phyloP scores from a whole-genome alignment of 2,797 vertebrate genomes.

The Gastrophryne carolinensis region DNA sequence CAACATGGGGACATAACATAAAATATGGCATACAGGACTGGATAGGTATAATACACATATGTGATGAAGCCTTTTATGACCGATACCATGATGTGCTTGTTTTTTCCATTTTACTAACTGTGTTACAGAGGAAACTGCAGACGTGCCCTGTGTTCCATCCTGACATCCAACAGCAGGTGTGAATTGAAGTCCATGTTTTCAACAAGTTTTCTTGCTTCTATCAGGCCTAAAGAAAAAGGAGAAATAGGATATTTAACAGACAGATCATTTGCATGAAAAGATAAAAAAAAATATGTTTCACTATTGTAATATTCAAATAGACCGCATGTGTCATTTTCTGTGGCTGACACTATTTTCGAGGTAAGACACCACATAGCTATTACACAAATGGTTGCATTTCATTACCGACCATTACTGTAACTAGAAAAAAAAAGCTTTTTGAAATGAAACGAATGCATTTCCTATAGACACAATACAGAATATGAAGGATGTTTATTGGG shows the following conservation, averaged over 20 bases:
- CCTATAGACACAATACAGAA: constrained; percentile 15
- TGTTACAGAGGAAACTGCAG: too few species aligned
- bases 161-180: too few species aligned
- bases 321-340: constrained; percentile 36
- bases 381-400: constrained; percentile 42
- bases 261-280: constrained; percentile 13
- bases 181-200: too few species aligned
- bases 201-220: too few species aligned
- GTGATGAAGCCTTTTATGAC: too few species aligned
- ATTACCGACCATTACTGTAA: constrained; percentile 35
- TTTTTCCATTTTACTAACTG: too few species aligned
- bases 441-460: constrained; percentile 32
- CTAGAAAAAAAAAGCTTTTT: constrained; percentile 32
- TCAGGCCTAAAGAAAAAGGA: neutral
- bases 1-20: too few species aligned
- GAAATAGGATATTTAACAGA: constrained; percentile 9
- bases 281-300: neutral
- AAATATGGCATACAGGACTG: too few species aligned
- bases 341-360: constrained; percentile 36
- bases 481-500: constrained; percentile 25
- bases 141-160: too few species aligned
- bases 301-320: neutral
- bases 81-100: too few species aligned
- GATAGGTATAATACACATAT: too few species aligned
- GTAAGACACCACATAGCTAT: constrained; percentile 36